These are phyloP conservation scores for Parazoanthus darwini DNA, from an alignment of 92 coral and sea anemone genomes.

Conservation along the genomic window DNA sequence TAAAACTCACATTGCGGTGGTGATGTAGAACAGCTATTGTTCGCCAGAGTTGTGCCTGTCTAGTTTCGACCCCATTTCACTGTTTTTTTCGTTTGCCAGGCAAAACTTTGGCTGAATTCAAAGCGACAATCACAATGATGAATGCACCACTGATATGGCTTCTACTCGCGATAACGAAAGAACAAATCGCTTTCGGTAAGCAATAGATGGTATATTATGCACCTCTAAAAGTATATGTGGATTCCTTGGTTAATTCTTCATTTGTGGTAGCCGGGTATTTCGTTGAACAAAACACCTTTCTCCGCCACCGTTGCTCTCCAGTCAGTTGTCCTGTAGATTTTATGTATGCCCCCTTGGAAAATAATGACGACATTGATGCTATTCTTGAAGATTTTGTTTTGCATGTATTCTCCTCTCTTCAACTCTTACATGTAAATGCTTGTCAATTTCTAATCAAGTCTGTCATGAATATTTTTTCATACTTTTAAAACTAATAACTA, in stretches of 20 bases:
- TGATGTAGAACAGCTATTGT: constrained; percentile 7
- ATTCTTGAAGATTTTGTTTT: constrained; percentile 1
- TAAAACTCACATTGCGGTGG: not conserved
- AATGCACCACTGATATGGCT: not conserved
- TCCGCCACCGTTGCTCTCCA: not conserved
- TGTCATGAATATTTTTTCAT: constrained; percentile 7
- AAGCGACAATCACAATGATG: not conserved
- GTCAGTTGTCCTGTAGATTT: not conserved
- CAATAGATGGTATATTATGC: not conserved
- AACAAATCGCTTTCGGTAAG: constrained; percentile 16
- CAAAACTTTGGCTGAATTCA: not conserved
- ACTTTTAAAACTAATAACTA: not conserved
- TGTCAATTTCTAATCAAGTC: not conserved
- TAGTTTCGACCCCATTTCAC: not conserved
- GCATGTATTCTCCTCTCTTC: not conserved
- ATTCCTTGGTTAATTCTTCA: not conserved
- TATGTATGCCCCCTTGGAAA: not conserved
- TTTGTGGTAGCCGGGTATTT: not conserved
- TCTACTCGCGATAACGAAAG: not conserved
- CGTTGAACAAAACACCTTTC: not conserved
- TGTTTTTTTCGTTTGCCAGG: not conserved
- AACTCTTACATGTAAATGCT: not conserved
- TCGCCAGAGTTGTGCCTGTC: constrained; percentile 1
- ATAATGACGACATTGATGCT: not conserved
- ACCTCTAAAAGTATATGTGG: not conserved